phyloP scores from a whole-genome alignment of 2,797 vertebrate species.

The Sebastes trivittatus region DNA sequence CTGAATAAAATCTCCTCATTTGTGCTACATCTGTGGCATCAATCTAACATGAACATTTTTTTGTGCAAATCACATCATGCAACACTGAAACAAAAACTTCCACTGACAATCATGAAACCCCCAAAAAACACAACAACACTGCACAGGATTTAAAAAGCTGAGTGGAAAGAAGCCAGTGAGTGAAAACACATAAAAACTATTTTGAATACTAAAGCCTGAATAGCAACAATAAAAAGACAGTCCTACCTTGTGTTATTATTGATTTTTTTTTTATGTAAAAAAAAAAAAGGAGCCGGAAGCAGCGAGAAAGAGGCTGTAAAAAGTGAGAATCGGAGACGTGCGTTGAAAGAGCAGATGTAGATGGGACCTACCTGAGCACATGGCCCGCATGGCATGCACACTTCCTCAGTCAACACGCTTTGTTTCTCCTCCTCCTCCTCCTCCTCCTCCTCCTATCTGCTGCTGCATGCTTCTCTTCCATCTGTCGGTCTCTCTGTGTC shows the following conservation, averaged over 20 bases:
- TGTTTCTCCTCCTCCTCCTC: slow-evolving; percentile 58
- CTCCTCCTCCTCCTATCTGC: slow-evolving; percentile 46
- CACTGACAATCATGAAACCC: neutral
- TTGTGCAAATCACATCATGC: slow-evolving; percentile 19
- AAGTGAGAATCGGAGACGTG: neutral
- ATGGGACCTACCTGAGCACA: slow-evolving; percentile 83
- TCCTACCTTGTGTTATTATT: slow-evolving; percentile 17
- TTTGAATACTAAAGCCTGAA: neutral
- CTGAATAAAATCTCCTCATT: slow-evolving; percentile 44
- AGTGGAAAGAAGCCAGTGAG: neutral
- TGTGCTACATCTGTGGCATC: slow-evolving; percentile 31
- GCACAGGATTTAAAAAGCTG: neutral
- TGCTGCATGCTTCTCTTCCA: slow-evolving; percentile 70
- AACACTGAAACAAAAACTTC: slow-evolving; percentile 15
- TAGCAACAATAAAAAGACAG: neutral
- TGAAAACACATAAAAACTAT: neutral
- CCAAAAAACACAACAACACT: neutral
- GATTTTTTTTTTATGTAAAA: neutral
- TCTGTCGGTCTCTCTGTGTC: slow-evolving; percentile 64
- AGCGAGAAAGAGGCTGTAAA: neutral
- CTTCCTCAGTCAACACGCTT: slow-evolving; percentile 78
- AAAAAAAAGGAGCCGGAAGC: neutral
- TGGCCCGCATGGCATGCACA: slow-evolving; percentile 70
- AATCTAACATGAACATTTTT: slow-evolving; percentile 12
- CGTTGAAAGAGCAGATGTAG: slow-evolving; percentile 15